These are phyloP conservation scores for Nothocercus nigrocapillus DNA, from an alignment of 2,113 vertebrate species.

Conservation along the genomic window DNA sequence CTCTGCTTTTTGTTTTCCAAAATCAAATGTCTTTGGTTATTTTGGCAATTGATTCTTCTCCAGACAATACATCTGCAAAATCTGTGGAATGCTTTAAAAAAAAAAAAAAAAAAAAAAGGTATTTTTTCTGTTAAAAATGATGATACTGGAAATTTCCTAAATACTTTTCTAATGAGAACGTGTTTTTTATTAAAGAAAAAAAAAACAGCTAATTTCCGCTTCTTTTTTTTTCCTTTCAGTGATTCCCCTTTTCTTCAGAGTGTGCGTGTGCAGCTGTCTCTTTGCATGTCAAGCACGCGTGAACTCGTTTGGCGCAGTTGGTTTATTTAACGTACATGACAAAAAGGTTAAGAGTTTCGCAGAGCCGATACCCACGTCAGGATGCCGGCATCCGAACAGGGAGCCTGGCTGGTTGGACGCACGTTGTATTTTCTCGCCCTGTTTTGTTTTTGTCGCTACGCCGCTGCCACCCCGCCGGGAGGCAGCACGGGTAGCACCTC, in stretches of 20 bases:
- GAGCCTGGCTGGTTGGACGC: neutral
- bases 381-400: neutral
- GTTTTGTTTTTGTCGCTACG: neutral
- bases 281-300: fast-evolving
- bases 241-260: neutral
- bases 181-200: neutral
- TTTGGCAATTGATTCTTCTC: neutral
- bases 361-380: neutral
- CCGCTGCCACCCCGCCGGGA: neutral
- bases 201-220: neutral
- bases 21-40: neutral
- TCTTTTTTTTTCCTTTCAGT: neutral
- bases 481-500: neutral
- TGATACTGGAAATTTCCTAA: neutral
- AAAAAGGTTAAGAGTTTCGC: neutral
- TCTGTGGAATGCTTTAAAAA: neutral
- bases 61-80: neutral
- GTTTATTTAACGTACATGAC: neutral
- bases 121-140: too few species aligned
- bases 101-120: neutral
- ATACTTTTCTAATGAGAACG: neutral
- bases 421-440: neutral
- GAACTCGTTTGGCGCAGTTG: neutral
- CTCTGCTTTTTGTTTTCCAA: neutral
- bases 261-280: neutral